Evolutionary conservation across 53 echinoderm and acorn worm genomes (phyloP).

Genomic region (Pentamera pediparva): DNA sequence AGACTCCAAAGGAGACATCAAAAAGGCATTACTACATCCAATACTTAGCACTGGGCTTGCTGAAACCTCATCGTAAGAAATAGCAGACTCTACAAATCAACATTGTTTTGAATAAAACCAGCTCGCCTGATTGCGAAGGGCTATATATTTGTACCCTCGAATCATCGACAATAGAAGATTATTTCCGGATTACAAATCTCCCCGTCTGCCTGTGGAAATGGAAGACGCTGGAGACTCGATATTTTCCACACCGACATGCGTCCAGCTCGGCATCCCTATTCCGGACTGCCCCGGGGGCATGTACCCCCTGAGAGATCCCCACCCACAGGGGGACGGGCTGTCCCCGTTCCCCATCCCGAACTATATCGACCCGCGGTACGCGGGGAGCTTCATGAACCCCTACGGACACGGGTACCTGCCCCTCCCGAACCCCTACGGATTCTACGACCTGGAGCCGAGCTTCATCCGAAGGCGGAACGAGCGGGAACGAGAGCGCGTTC

Average conservation of each 20-base stretch:
- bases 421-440: conserved; percentile 89
- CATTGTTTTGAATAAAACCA: too few species aligned
- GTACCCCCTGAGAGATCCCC: conserved; percentile 77
- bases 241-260: conserved; percentile 97
- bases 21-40: too few species aligned
- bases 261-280: conserved; percentile 94
- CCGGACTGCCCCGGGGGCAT: conserved; percentile 84
- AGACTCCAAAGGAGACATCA: too few species aligned
- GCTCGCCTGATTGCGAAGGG: too few species aligned
- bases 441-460: conserved; percentile 96
- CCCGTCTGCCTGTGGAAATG: too few species aligned
- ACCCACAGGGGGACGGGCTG: conserved; percentile 29
- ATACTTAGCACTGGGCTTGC: too few species aligned
- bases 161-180: too few species aligned
- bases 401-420: conserved; percentile 89
- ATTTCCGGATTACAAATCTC: too few species aligned
- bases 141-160: too few species aligned
- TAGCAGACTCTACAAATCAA: too few species aligned
- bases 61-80: too few species aligned
- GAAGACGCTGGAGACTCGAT: conserved; percentile 67
- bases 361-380: conserved; percentile 85
- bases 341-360: conserved; percentile 60
- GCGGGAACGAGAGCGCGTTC: conserved; percentile 85
- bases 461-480: conserved; percentile 96
- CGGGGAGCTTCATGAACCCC: conserved; percentile 82